Evolutionary conservation across 2,888 invertebrate genomes (phyloP), one percentile per base, ranked within the genome.

Genomic region (Penaeus monodon): DNA sequence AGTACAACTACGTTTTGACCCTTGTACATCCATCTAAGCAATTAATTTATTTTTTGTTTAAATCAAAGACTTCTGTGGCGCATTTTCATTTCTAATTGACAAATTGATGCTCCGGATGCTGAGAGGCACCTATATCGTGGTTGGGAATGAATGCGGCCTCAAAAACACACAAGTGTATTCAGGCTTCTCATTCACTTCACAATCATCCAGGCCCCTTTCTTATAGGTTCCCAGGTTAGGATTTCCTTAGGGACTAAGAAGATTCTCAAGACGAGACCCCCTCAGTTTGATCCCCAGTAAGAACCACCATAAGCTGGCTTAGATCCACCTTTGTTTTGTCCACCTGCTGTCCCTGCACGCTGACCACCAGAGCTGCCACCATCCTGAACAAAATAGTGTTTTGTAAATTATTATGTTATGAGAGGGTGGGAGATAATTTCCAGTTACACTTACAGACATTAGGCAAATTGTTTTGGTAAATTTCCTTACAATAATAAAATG

Each of bases 281-380:
- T 91, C 88, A 91, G 84, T 90, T 91, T 65, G 90, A 79, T 70
- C 90, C 89, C 91, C 91, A 91, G 85, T 91, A 91, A 64, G 90
- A 90, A 63, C 89, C 88, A 66, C 88, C 88, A 93, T 95, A 95
- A 90, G 93, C 92, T 90, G 94, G 94, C 93, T 95, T 95, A 92
- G 94, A 94, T 85, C 93, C 93, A 64, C 93, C 91, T 91, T 94
- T 91, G 88, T 91, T 94, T 84, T 94, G 93, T 44, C 86, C 89
- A 66, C 89, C 89, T 27, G 89, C 84, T 20, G 88, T 84, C 57
- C 84, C 88, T 63, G 88, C 80, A 44, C 90, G 89, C 70, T 90
- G 91, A 74, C 90, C 90, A 65, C 94, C 93, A 94, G 95, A 93
- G 78, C 86, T 88, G 33, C 86, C 80, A 33, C 89, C 89, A 76